These are phyloP conservation scores for Turritopsis dohrnii DNA, from an alignment of 30 jellyfish, hydroid and myxozoan genomes.

Conservation along the genomic window DNA sequence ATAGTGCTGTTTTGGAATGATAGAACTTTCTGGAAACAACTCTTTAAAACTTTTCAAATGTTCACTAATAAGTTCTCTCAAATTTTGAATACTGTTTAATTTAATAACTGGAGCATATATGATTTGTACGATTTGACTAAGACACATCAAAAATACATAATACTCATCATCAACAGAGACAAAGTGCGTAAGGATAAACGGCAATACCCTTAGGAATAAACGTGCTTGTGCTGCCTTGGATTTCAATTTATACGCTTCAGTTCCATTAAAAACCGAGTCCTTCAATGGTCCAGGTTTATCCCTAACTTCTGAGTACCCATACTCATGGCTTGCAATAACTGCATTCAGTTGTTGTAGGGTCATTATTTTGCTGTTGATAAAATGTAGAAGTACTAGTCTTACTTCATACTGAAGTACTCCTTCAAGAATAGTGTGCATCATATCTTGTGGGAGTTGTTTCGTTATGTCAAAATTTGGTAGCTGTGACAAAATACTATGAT, in stretches of 20 bases:
- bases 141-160: conserved; percentile 18
- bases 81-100: conserved; percentile 3
- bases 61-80: conserved; percentile 23
- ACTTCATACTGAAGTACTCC: conserved; percentile 34
- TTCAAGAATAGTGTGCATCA: conserved; percentile 41
- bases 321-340: conserved; percentile 23
- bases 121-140: conserved; percentile 18
- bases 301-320: conserved; percentile 30
- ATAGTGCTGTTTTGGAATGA: conserved; percentile 45
- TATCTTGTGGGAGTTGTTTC: conserved; percentile 41
- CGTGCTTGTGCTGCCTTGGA: conserved; percentile 43
- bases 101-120: conserved; percentile 39
- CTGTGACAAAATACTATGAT: conserved; percentile 15
- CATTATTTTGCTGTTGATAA: background rate
- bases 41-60: conserved; percentile 22
- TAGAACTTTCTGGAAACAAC: conserved; percentile 28
- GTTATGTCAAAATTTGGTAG: conserved; percentile 35
- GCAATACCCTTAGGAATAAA: conserved; percentile 29
- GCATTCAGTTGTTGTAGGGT: conserved; percentile 18
- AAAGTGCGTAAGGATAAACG: conserved; percentile 21
- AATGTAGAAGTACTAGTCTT: background rate
- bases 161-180: conserved; percentile 9
- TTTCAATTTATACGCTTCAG: conserved; percentile 32
- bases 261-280: conserved; percentile 35
- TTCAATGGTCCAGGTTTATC: conserved; percentile 46